Evolutionary conservation across 2,888 invertebrate genomes (phyloP), one percentile per base, ranked within the genome.

Genomic region (Tiphia femorata): DNA sequence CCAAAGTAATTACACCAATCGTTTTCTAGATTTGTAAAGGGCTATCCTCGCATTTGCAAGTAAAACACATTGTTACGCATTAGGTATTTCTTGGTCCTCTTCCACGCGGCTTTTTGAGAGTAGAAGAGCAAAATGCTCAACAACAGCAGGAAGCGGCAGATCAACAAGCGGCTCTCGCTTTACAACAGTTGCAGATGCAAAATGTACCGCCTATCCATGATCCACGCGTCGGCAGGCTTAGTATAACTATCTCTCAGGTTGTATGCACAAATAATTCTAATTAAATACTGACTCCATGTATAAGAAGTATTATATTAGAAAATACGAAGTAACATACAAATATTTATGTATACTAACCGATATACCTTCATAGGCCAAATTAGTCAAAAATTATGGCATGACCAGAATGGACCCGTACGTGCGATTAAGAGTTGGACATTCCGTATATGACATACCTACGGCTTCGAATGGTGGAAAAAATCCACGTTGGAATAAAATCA

Each of bases 371-470:
- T 20, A 90, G 88, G 97, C 96, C 2, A 95, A 95, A 85, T 87
- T 97, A 58, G 91, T 92, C 6, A 96, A 97, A 85, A 97, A 97
- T 84, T 97, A 97, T 87, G 97, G 97, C 7, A 87, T 97, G 77
- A 93, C 95, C 1, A 89, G 95, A 55, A 98, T 97, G 97, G 97
- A 98, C 84, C 97, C 97, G 0, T 98, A 98, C 81, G 96, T 95
- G 25, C 88, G 98, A 53, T 84, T 98, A 52, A 89, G 97, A 64
- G 91, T 98, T 19, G 98, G 97, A 0, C 97, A 97, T 84, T 92
- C 93, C 73, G 93, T 97, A 54, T 97, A 96, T 84, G 98, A 98
- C 86, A 98, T 97, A 0, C 96, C 95, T 75, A 97, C 97, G 1
- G 95, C 94, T 81, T 90, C 93, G 58, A 97, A 95, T 85, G 98